These are phyloP conservation scores for Chiloscyllium plagiosum DNA, from an alignment of 2,113 vertebrate species.

Conservation along the genomic window DNA sequence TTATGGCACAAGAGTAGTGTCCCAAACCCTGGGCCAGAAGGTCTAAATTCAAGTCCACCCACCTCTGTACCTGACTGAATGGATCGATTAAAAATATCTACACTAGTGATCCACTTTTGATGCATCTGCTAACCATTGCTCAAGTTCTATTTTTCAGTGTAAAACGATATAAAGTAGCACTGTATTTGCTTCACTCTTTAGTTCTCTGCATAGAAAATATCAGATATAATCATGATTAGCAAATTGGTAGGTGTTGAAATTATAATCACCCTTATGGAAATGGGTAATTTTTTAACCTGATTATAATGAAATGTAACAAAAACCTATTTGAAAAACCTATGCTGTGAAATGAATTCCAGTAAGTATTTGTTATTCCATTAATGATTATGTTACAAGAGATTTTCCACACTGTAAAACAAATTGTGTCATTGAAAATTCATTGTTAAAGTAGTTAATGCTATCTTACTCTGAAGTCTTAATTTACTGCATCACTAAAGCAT, in stretches of 20 bases:
- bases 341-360: not conserved
- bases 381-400: not conserved
- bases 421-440: not conserved
- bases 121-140: not conserved
- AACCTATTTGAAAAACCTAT: not conserved
- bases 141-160: not conserved
- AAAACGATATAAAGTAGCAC: not conserved
- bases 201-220: not conserved
- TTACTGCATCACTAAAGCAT: not conserved
- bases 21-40: too few relatives aligned
- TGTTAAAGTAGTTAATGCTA: not conserved
- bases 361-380: not conserved
- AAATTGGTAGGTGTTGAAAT: not conserved
- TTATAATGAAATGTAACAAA: not conserved
- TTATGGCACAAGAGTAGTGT: too few relatives aligned
- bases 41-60: too few relatives aligned
- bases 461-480: not conserved
- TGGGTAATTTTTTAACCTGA: not conserved
- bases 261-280: not conserved
- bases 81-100: not conserved
- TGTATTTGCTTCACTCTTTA: not conserved
- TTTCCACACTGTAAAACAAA: not conserved
- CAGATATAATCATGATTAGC: not conserved
- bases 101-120: not conserved
- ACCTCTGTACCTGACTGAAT: too few relatives aligned